Percentiles rank a stretch among this genome's conserved stretches.
phyloP scores from a whole-genome alignment of 2,113 vertebrate genomes.

The Rafetus swinhoei region DNA sequence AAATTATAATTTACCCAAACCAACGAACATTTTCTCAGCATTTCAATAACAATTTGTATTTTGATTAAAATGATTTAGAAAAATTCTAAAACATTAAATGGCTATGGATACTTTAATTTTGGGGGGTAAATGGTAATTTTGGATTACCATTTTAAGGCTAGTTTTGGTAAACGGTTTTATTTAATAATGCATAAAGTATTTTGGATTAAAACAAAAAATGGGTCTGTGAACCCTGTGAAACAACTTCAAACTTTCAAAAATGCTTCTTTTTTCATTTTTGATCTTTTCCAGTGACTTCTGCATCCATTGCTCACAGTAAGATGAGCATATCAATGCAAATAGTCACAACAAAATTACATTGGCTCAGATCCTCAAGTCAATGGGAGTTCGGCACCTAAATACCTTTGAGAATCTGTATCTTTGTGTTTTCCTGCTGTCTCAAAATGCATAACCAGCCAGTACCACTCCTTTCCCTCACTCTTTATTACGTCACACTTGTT shows the following conservation, averaged over 20 bases:
- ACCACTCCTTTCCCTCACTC: neutral
- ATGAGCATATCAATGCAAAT: neutral
- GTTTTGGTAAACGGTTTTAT: neutral
- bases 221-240: neutral
- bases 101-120: neutral
- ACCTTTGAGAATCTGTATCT: neutral
- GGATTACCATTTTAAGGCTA: neutral
- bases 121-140: neutral
- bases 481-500: neutral
- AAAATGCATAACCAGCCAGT: neutral
- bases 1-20: neutral
- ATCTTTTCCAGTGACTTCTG: neutral
- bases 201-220: neutral
- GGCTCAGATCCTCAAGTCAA: neutral
- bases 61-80: neutral
- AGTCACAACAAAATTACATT: neutral
- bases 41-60: neutral
- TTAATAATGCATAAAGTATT: neutral
- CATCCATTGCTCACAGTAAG: neutral
- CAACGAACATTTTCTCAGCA: neutral
- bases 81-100: neutral
- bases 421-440: neutral
- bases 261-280: neutral
- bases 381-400: neutral
- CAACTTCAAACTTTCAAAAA: neutral